These are phyloP conservation scores for Drosophila merina DNA, from an alignment of 2,888 invertebrate genomes.

Conservation along the genomic window DNA sequence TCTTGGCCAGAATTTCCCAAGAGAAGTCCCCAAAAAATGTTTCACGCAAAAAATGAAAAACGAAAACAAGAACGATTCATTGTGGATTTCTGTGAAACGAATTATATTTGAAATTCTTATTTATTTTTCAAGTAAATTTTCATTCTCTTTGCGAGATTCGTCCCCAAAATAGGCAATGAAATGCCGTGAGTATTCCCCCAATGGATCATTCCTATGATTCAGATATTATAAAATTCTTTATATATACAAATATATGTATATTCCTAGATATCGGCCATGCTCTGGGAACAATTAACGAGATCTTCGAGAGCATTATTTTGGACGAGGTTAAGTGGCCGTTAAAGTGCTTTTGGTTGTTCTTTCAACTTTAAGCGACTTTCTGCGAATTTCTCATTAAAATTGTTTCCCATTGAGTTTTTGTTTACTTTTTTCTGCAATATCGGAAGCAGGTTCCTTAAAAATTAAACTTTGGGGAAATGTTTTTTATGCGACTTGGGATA, in stretches of 20 bases:
- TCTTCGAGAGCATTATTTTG: conserved; percentile 47
- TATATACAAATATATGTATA: neutral
- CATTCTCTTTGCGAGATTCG: conserved; percentile 17
- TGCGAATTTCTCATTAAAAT: conserved; percentile 28
- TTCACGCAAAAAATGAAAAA: conserved; percentile 6
- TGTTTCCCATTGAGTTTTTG: conserved; percentile 12
- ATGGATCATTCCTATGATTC: conserved; percentile 41
- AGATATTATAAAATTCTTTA: conserved; percentile 15
- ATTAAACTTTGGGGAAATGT: neutral
- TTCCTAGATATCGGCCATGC: conserved; percentile 12
- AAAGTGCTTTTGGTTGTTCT: conserved; percentile 30
- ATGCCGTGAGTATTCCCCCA: conserved; percentile 33
- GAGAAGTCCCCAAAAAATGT: conserved; percentile 8
- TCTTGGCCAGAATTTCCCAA: conserved; percentile 21
- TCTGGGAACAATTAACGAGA: conserved; percentile 53
- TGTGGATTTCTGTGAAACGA: conserved; percentile 58
- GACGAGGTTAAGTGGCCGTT: conserved; percentile 54
- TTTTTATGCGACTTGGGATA: neutral
- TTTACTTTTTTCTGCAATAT: conserved; percentile 7
- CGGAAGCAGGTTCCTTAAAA: neutral
- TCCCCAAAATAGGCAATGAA: conserved; percentile 72
- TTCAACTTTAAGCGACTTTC: conserved; percentile 26
- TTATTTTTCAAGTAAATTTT: conserved; percentile 20
- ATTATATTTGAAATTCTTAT: conserved; percentile 49
- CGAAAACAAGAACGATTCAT: conserved; percentile 50